Conservation (phyloP, 2,113 vertebrate species). For the Serinus canaria region DNA sequence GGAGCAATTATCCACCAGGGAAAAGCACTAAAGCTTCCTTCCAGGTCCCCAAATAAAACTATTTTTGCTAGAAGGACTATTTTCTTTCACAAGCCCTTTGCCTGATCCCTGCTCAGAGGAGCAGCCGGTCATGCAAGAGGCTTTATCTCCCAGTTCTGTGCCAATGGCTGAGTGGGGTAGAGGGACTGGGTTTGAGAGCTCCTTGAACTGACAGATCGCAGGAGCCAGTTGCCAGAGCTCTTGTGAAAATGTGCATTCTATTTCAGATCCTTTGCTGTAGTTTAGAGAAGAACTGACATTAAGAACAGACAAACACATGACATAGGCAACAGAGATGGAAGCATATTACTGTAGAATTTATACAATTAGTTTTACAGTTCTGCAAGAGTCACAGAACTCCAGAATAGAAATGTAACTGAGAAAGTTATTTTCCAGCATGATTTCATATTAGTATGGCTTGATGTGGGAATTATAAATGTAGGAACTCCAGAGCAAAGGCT, state of each 20-base stretch:
- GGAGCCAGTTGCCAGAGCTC: not conserved
- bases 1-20: not conserved
- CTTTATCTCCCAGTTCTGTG: not conserved
- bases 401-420: not conserved
- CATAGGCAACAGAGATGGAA: not conserved
- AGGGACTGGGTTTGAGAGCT: not conserved
- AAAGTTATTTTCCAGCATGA: not conserved
- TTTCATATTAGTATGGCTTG: not conserved
- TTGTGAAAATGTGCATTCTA: not conserved
- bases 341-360: not conserved
- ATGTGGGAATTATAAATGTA: not conserved
- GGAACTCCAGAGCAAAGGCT: not conserved
- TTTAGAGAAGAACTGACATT: not conserved
- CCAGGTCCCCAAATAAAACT: constrained; percentile 11
- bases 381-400: not conserved
- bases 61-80: not conserved
- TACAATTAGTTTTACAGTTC: not conserved
- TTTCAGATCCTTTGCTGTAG: not conserved
- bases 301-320: not conserved
- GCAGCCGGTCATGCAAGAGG: not conserved
- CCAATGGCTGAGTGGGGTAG: not conserved
- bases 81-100: constrained; percentile 58
- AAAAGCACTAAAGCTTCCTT: constrained; percentile 27
- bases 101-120: not conserved
- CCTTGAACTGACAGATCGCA: not conserved